Percentiles rank a stretch among this genome's conserved stretches.
These are phyloP conservation scores for Malurus cyaneus DNA, from an alignment of 2,113 vertebrate species.

Conservation along the genomic window DNA sequence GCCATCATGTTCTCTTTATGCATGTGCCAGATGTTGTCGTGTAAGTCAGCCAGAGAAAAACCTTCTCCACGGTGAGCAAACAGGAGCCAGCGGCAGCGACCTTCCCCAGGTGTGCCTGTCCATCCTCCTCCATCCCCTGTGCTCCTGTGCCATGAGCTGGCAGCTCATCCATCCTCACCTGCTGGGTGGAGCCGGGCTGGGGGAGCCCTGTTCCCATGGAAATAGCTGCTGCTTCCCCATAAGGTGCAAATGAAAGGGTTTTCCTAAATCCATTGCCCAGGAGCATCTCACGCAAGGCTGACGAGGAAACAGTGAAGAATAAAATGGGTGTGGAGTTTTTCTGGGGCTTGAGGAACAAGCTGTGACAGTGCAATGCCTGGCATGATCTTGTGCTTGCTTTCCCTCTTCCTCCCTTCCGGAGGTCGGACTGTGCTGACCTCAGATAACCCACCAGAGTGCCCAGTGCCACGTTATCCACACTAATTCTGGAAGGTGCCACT, in stretches of 20 bases:
- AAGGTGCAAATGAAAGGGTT: not conserved
- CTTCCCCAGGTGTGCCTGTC: not conserved
- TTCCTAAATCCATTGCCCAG: constrained; percentile 24
- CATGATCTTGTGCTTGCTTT: not conserved
- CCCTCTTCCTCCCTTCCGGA: not conserved
- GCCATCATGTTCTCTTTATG: constrained; percentile 25
- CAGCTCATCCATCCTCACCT: not conserved
- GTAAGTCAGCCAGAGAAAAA: constrained; percentile 12
- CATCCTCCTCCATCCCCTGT: not conserved
- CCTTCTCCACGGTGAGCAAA: not conserved
- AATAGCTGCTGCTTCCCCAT: not conserved
- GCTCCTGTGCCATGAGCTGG: not conserved
- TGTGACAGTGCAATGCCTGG: not conserved
- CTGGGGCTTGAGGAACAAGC: constrained; percentile 44
- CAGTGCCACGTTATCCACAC: fast-evolving
- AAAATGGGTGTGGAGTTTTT: constrained; percentile 49
- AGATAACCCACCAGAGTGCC: not conserved
- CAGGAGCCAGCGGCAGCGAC: not conserved
- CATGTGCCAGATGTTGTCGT: constrained; percentile 32
- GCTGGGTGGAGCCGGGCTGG: not conserved
- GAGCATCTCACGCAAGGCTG: constrained; percentile 11
- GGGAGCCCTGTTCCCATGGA: not conserved
- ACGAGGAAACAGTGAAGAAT: constrained; percentile 22
- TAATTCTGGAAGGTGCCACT: not conserved
- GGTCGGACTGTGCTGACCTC: not conserved